Conservation (phyloP, 2,888 invertebrate species). For the Crematogaster levior region DNA sequence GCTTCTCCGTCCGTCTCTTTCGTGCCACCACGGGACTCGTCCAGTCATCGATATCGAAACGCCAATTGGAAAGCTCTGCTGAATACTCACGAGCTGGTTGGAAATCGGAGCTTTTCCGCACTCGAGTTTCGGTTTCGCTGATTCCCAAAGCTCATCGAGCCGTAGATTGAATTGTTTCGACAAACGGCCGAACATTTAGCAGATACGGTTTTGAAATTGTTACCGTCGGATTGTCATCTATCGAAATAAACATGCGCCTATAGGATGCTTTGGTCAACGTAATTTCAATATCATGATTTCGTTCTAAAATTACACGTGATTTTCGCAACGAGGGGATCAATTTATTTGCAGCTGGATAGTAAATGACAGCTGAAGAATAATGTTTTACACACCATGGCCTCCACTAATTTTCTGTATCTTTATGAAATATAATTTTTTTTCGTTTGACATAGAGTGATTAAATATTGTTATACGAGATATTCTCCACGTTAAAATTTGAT, state of each 20-base stretch:
- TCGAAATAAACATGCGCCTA: conserved; percentile 19
- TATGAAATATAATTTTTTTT: neutral
- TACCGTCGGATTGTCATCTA: conserved; percentile 30
- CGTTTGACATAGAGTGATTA: neutral
- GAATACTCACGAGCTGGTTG: conserved; percentile 47
- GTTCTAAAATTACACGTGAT: neutral
- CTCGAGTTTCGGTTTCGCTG: conserved; percentile 55
- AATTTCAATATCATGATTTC: conserved; percentile 8
- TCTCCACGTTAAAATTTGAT: neutral
- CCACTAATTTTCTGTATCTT: neutral
- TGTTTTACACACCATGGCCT: neutral
- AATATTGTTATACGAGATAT: neutral
- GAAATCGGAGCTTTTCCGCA: conserved; percentile 58
- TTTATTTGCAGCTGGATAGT: neutral
- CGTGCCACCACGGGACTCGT: conserved; percentile 27
- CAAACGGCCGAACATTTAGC: conserved; percentile 41
- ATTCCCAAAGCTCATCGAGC: conserved; percentile 49
- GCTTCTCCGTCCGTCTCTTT: conserved; percentile 43
- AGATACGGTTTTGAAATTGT: conserved; percentile 40
- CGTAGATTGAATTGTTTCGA: conserved; percentile 56
- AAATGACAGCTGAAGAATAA: neutral
- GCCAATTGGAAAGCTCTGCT: conserved; percentile 54
- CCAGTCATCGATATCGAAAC: conserved; percentile 52
- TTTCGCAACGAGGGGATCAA: neutral
- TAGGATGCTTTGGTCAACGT: conserved; percentile 7